Evolutionary conservation across 2,888 invertebrate genomes (phyloP).

Genomic region (Cerastis leucographa): DNA sequence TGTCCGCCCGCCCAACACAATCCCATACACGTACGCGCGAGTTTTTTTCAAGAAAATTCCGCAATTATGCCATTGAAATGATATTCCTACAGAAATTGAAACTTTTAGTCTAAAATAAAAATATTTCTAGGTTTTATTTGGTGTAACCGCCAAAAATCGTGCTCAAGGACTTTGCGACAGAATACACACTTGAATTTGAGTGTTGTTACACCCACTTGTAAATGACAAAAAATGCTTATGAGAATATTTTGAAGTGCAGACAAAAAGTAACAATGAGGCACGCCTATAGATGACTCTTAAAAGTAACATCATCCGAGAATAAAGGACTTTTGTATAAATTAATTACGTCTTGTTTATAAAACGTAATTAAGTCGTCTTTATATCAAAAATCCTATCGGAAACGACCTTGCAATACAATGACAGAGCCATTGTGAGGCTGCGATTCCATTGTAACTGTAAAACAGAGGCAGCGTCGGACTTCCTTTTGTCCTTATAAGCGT

Average conservation of each 20-base stretch:
- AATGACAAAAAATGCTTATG: constrained; percentile 54
- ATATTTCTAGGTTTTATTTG: constrained; percentile 1
- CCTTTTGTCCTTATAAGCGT: constrained; percentile 78
- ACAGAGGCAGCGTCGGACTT: constrained; percentile 70
- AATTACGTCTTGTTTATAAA: constrained; percentile 15
- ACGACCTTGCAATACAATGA: constrained; percentile 37
- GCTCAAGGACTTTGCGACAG: constrained; percentile 69
- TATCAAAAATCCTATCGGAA: constrained; percentile 35
- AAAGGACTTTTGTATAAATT: constrained; percentile 14
- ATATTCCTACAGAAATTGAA: not conserved
- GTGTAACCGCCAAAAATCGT: constrained; percentile 69
- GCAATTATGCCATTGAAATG: constrained; percentile 6
- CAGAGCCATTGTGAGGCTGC: constrained; percentile 47
- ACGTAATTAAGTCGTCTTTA: constrained; percentile 22
- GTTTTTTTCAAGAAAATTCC: constrained; percentile 51
- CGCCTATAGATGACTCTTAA: constrained; percentile 23
- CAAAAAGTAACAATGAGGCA: constrained; percentile 61
- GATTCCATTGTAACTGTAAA: constrained; percentile 62
- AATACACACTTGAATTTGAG: constrained; percentile 61
- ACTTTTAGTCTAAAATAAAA: not conserved
- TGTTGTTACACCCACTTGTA: constrained; percentile 51
- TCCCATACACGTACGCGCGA: constrained; percentile 60
- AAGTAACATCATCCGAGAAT: constrained; percentile 11
- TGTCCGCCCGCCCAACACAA: constrained; percentile 83
- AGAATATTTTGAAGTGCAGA: constrained; percentile 52